Evolutionary conservation across 2,113 vertebrate species (phyloP), one percentile per base, ranked within the genome.

Genomic region (Eolophus roseicapilla): DNA sequence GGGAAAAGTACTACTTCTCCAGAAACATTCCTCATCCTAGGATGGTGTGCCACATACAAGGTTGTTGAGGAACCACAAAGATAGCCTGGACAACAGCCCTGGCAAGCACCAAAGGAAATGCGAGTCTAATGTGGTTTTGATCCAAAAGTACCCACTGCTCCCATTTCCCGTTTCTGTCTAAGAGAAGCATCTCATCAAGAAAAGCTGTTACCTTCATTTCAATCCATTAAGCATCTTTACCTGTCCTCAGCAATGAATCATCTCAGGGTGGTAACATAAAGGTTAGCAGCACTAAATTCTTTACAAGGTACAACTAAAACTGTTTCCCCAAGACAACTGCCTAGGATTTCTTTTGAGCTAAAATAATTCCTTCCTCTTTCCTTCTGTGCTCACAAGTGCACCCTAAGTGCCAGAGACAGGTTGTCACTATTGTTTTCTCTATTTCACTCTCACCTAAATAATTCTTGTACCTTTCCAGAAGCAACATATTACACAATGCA

Each of bases 11-110:
- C 63, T 95, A 94, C 79, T 67, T 60, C 21, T 94, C 92, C 78
- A 95, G 98, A 49, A 96, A 98, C 13, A 59, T 84, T 5, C 97
- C 97, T 43, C 98, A 98, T 53, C 95, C 97, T 33, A 92, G 91
- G 76, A 94, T 94, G 65, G 97, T 97, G 29, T 88, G 87, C 52
- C 97, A 98, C 64, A 97, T 97, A 39, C 95, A 82, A 97, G 97
- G 97, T 5, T 52, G 33, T 2, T 64, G 37, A 62, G 24, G 25
- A n/a, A 44, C 37, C 46, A n/a, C 13, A 8, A 8, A 15, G 17
- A 31, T 17, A 41, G 33, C 16, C 29, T 33, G n/a, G 29, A 21
- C 6, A 20, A 31, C 37, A 23, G 9, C 31, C n/a, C 37, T 46
- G 39, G 76, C 60, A 31, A 52, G 68, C 63, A 59, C 27, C 3